These are phyloP conservation scores for Xestia xanthographa DNA, from an alignment of 2,888 invertebrate genomes.

Conservation along the genomic window DNA sequence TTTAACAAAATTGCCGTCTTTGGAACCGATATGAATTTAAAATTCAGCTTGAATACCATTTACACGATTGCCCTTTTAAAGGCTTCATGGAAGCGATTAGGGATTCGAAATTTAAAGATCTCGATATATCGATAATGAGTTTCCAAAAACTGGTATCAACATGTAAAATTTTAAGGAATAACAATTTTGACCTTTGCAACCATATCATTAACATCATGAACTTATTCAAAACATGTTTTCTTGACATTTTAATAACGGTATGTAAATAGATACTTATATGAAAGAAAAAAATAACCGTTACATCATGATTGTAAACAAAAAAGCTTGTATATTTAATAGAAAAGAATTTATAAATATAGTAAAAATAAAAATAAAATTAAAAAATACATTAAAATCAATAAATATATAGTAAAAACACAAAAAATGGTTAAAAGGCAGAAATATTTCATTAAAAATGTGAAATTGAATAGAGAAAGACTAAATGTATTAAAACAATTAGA, in stretches of 20 bases:
- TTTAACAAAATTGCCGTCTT: slow-evolving; percentile 42
- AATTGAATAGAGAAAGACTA: too few species aligned
- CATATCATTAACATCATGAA: slow-evolving; percentile 37
- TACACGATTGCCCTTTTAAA: background rate
- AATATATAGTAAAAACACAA: too few species aligned
- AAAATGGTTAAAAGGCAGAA: too few species aligned
- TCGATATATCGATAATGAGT: slow-evolving; percentile 4
- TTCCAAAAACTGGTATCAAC: slow-evolving; percentile 23
- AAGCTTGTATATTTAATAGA: slow-evolving; percentile 11
- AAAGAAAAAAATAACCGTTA: slow-evolving; percentile 21
- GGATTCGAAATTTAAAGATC: slow-evolving; percentile 2
- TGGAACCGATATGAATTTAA: slow-evolving; percentile 21
- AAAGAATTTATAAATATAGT: too few species aligned
- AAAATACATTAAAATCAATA: too few species aligned
- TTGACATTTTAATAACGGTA: slow-evolving; percentile 53
- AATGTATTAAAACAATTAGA: too few species aligned
- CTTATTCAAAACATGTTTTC: slow-evolving; percentile 43
- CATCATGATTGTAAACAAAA: slow-evolving; percentile 33
- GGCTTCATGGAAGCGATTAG: slow-evolving; percentile 4
- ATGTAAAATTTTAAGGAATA: slow-evolving; percentile 21
- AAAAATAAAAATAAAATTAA: too few species aligned
- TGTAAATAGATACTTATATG: slow-evolving; percentile 18
- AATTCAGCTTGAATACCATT: slow-evolving; percentile 5
- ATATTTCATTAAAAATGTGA: too few species aligned
- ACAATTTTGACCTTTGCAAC: slow-evolving; percentile 34